phyloP scores from a whole-genome alignment of 2,797 vertebrate genomes.

The Scolopax bukidnonensis region DNA sequence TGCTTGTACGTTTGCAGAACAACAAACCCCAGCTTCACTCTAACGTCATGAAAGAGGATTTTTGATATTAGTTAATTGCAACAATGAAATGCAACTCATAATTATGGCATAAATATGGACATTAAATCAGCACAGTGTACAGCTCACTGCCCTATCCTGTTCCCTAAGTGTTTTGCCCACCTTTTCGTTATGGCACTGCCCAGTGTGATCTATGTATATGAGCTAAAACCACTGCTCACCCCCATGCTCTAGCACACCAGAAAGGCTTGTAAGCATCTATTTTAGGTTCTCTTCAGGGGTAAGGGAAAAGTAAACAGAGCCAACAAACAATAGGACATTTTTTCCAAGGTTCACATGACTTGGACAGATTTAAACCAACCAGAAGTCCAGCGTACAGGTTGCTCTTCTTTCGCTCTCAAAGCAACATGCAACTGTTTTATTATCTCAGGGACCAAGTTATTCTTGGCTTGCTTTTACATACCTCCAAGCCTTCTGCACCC shows the following conservation, averaged over 20 bases:
- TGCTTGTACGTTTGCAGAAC: not conserved
- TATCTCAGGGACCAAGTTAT: not conserved
- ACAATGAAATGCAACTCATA: not conserved
- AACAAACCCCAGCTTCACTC: not conserved
- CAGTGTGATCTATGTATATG: not conserved
- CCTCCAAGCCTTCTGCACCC: not conserved
- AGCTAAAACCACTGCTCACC: not conserved
- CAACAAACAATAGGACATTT: not conserved
- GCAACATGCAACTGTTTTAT: not conserved
- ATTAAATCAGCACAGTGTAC: not conserved
- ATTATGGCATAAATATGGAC: not conserved
- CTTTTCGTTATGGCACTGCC: not conserved
- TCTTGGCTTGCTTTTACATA: not conserved
- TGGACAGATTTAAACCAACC: not conserved
- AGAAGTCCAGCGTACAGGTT: fast-evolving
- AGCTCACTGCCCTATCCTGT: too few species aligned
- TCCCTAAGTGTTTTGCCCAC: not conserved
- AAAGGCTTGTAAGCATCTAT: not conserved
- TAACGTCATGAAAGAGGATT: not conserved
- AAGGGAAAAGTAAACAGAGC: not conserved
- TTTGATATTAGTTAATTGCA: not conserved
- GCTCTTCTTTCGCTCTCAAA: not conserved
- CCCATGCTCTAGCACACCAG: not conserved
- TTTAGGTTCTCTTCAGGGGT: not conserved
- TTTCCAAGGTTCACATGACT: not conserved